Conservation (phyloP, 2,888 invertebrate genomes). For the Pristionchus fissidentatus region DNA sequence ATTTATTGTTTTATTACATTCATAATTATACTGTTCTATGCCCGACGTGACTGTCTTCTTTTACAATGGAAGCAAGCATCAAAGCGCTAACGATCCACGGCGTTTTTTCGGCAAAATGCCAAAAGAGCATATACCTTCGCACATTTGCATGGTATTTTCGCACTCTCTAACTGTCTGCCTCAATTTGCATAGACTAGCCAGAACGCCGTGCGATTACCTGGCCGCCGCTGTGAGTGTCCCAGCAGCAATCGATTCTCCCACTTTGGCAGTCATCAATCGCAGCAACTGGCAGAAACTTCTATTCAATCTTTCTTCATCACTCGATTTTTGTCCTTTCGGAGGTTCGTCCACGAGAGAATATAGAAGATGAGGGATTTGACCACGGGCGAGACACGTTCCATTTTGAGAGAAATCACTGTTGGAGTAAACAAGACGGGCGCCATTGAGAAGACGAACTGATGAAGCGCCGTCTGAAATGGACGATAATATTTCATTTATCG, state of each 20-base stretch:
- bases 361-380: constrained; percentile 92
- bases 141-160: too few relatives aligned
- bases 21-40: too few relatives aligned
- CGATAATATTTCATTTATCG: constrained; percentile 77
- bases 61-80: too few relatives aligned
- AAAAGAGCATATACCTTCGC: not conserved
- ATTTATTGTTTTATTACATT: not conserved
- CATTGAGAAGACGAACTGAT: constrained; percentile 91
- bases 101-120: not conserved
- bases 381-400: constrained; percentile 93
- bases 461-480: constrained; percentile 93
- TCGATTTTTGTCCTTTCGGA: not conserved
- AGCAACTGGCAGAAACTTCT: constrained; percentile 43
- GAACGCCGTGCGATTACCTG: too few relatives aligned
- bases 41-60: too few relatives aligned
- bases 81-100: not conserved
- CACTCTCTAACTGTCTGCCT: too few relatives aligned
- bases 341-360: constrained; percentile 80
- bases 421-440: constrained; percentile 76
- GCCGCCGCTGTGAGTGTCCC: constrained; percentile 21
- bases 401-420: constrained; percentile 62
- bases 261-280: constrained; percentile 44
- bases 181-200: too few relatives aligned
- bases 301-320: not conserved
- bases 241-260: constrained; percentile 30